These are phyloP conservation scores for Tragulus kanchil DNA, from an alignment of 2,113 vertebrate species.

Conservation along the genomic window DNA sequence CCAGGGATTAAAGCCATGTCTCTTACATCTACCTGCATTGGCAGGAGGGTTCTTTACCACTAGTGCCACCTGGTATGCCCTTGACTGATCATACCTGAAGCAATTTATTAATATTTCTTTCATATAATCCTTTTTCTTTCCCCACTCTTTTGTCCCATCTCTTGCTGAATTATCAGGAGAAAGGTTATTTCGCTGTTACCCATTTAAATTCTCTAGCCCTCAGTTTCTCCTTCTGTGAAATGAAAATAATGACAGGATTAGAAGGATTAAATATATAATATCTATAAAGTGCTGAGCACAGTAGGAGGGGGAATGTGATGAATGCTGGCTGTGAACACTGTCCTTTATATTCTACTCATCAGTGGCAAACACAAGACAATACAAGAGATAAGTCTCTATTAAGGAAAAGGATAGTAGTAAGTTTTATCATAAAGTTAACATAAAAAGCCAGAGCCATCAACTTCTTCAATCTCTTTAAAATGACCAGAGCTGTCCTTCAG, in stretches of 20 bases:
- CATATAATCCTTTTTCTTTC: neutral
- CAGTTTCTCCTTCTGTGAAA: neutral
- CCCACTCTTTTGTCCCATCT: neutral
- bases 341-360: neutral
- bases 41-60: neutral
- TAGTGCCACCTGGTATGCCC: neutral
- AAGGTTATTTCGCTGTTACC: neutral
- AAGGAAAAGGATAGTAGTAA: neutral
- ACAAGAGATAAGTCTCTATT: too few species aligned
- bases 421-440: neutral
- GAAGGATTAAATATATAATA: neutral
- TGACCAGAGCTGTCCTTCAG: neutral
- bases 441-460: neutral
- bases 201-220: neutral
- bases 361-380: neutral
- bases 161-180: neutral
- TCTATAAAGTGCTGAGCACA: neutral
- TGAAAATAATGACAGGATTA: neutral
- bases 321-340: neutral
- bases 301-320: neutral
- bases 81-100: neutral
- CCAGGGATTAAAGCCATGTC: neutral
- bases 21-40: neutral
- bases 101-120: neutral
- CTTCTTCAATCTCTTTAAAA: neutral